Evolutionary conservation across 53 echinoderm and acorn worm species (phyloP).

Genomic region (Apostichopus leukothele): DNA sequence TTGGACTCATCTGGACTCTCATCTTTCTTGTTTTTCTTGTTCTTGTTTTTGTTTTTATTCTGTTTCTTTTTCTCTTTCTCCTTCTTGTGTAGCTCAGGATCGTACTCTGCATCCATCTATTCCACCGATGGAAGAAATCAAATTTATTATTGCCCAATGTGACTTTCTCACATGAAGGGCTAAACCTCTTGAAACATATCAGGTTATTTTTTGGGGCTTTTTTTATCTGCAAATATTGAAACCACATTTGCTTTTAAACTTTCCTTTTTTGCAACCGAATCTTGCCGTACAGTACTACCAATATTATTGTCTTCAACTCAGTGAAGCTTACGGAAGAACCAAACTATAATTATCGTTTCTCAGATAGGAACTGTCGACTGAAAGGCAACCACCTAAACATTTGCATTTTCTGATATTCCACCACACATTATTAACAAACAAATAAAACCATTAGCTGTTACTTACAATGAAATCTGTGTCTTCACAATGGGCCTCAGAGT

Average conservation of each 20-base stretch:
- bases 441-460: not conserved
- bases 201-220: no score
- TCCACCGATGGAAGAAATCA: not conserved
- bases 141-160: not conserved
- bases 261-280: no score
- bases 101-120: constrained; percentile 93
- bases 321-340: no score
- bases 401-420: no score
- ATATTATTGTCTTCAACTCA: no score
- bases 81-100: constrained; percentile 50
- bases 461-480: constrained; percentile 90
- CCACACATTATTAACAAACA: not conserved
- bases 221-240: no score
- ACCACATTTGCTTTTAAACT: no score
- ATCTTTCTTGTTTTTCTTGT: constrained; percentile 39
- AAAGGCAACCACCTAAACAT: no score
- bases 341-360: no score
- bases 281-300: no score
- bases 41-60: constrained; percentile 18
- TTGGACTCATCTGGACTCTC: constrained; percentile 4
- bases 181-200: not conserved
- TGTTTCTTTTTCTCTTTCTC: constrained; percentile 41
- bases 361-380: no score
- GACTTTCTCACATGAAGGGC: not conserved
- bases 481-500: constrained; percentile 61